Base-by-base conservation (phyloP, 1,140 invertebrate species). In the Homarus americanus region DNA sequence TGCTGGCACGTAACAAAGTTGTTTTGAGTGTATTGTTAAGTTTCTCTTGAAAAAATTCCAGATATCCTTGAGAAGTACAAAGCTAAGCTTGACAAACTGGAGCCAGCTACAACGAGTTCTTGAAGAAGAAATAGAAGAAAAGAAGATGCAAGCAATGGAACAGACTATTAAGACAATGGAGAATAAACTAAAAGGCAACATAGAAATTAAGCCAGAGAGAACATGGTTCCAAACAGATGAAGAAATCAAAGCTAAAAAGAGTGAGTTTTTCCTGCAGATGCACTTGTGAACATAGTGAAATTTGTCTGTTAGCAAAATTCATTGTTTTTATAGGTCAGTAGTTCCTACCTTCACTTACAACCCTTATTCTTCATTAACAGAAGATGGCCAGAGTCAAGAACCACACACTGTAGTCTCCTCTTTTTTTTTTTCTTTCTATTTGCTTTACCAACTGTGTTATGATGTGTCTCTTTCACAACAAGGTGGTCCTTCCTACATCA, bases 21-120 rank as follows among this genome's bases (percentile, higher is more conserved):
- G 24, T 38, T 86, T 40, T n/a, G 4, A 63, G 20, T 40, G 44
- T n/a, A n/a, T n/a, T n/a, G n/a, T n/a, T n/a, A n/a, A 36, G 24
- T 76, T 34, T 36, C n/a, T 78, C 5, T 41, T 0, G 17, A 15
- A 66, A 17, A 38, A 53, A n/a, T 49, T 73, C 63, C 93, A 95
- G 96, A 99, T 93, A 98, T 99, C 83, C 95, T 99, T 73, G 96
- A 96, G 34, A 99, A 99, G 94, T 99, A 98, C 94, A 95, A 96
- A 85, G 96, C 96, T 41, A 97, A 96, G 93, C 94, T 99, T 20
- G 94, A 95, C 3, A 94, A 94, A 0, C 93, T 99, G 2, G 97
- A 98, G 93, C 94, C 96, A 0, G 96, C 98, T 92, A 96, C 99
- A 96, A 87, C 95, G 96, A 82, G 97, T 99, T 82, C 94, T 98